Evolutionary conservation across 1,140 invertebrate genomes (phyloP), one percentile per base, ranked within the genome.

Genomic region (Microplitis mediator): DNA sequence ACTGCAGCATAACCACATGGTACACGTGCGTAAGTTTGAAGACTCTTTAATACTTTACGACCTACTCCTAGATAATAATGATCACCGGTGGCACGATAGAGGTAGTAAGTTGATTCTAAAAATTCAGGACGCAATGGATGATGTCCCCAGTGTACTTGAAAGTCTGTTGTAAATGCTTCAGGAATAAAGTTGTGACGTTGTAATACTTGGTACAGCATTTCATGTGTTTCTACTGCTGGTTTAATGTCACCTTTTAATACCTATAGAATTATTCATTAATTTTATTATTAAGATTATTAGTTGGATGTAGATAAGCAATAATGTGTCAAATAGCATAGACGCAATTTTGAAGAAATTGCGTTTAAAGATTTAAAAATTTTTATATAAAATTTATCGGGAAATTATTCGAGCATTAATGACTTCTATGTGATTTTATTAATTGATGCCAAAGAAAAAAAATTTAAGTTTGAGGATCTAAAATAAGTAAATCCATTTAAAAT

Each of bases 91-190:
- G 97, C 97, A 81, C 93, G 90, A 84, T 98, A 97, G 4, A 99
- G 86, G 82, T 99, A 98, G 82, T 99, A 99, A 0, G 98, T 99
- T 0, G 97, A 98, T 87, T 99, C 98, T 31, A 99, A 88, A 87
- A 99, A 99, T 86, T 99, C 98, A 5, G 98, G 98, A 65, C 98
- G 90, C 3, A 99, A 87, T 5, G 97, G 97, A 89, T 99, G 97
- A 84, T 99, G 97, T 11, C 95, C 97, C 98, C 98, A 99, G 81
- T 99, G 96, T 0, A 99, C 95, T 84, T 96, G 94, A 81, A 97
- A 97, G 88, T 97, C 96, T 4, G 94, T 94, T 0, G 96, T 98
- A 84, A 98, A 98, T 14, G 97, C 98, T 90, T 99, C 98, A 16
- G 98, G 98, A 81, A 99, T 93, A 84, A 99, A 99, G 75, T 96